Evolutionary conservation across 2,888 invertebrate species (phyloP), one percentile per base, ranked within the genome.

Genomic region (Euzetes globulus): DNA sequence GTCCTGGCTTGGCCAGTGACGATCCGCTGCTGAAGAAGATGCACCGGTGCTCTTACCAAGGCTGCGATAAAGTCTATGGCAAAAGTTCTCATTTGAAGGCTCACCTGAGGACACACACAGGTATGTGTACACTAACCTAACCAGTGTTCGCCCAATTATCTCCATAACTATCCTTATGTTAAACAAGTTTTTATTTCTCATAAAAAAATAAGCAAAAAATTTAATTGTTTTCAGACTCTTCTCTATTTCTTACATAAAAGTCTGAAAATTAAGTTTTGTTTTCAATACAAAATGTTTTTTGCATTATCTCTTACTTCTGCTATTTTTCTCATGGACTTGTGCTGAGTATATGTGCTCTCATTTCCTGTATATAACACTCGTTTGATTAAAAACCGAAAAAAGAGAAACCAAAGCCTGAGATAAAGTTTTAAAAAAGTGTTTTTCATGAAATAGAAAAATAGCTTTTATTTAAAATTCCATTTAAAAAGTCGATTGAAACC

Each of bases 71-170:
- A 81, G 85, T 87, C 63, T 88, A 88, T 81, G 87, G 87, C 58
- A 88, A 88, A 81, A 87, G 87, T 81, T 88, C 87, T 22, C 88
- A 88, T 81, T 83, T 88, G 60, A 88, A 88, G 80, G 87, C 88
- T 17, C 88, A 88, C 81, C 84, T 87, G 33, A 82, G 88, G 79
- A 88, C 88, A 33, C 88, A 88, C 81, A 88, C 88, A 65, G 73
- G 73, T 73, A 73, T 22, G 50, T 22, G 41, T 13, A 52, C 25
- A 7, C 27, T 60, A 4, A 25, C 4, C 5, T 9, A 60, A 25
- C 27, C 17, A 22, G 15, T 60, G 27, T 60, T 60, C 11, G 25
- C 3, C 25, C 60, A 27, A 60, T 25, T 60, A 41, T 41, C 41
- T 41, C 25, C 3, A 25, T 19, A 25, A 22, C 52, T 52, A 25